A percentile compares a stretch with the other conserved stretches of the same genome.
Evolutionary conservation across 2,113 vertebrate genomes (phyloP).

Genomic region (Cromileptes altivelis): DNA sequence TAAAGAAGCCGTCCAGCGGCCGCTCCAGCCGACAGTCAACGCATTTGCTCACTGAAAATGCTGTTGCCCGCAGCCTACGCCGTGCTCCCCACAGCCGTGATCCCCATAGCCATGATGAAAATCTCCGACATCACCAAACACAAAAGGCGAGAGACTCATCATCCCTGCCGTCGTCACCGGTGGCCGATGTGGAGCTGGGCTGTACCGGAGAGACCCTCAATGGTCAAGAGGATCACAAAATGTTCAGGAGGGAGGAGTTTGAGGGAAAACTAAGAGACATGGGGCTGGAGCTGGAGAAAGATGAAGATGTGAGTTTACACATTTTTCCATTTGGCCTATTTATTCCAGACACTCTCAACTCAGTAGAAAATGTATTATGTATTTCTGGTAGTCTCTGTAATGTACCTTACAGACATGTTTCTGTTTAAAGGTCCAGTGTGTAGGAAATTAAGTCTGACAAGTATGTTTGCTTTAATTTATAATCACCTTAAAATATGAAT

Average conservation of each 20-base stretch:
- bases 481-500: too few relatives aligned
- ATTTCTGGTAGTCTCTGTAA: not conserved
- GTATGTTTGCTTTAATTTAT: too few relatives aligned
- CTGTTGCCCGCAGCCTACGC: constrained; percentile 71
- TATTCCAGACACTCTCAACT: not conserved
- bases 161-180: constrained; percentile 58
- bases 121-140: not conserved
- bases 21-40: constrained; percentile 75
- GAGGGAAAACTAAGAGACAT: constrained; percentile 92
- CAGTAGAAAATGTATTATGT: not conserved
- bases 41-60: constrained; percentile 80
- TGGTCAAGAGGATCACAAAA: constrained; percentile 92
- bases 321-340: not conserved
- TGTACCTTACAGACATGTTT: not conserved
- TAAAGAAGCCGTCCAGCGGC: constrained; percentile 87
- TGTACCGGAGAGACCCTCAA: constrained; percentile 75
- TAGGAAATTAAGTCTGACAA: too few relatives aligned
- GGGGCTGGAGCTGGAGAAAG: constrained; percentile 94
- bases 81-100: constrained; percentile 60
- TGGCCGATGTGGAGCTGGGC: constrained; percentile 49
- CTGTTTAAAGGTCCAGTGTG: too few relatives aligned
- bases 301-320: constrained; percentile 89
- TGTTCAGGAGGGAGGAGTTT: constrained; percentile 90
- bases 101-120: constrained; percentile 5
- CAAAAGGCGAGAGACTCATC: not conserved